Conservation (phyloP, 2,797 vertebrate genomes). For the Argentina silus region DNA sequence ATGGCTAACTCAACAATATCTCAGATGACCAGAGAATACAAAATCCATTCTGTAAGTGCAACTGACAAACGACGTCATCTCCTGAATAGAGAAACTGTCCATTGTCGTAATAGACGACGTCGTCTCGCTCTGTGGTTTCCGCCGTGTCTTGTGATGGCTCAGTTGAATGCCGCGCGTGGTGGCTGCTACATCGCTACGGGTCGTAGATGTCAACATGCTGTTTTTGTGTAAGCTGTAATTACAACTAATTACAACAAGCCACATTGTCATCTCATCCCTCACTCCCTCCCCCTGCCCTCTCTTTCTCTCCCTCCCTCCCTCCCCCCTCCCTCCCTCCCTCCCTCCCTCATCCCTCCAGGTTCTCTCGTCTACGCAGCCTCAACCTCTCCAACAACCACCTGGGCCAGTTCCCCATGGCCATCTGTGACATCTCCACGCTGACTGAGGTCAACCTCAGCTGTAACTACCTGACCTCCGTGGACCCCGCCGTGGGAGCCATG, state of each 20-base stretch:
- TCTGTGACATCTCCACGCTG: constrained; percentile 89
- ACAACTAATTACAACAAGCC: no score
- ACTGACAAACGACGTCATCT: no score
- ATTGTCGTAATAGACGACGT: no score
- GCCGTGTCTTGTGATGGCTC: background rate
- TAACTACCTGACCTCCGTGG: constrained; percentile 84
- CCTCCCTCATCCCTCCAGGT: background rate
- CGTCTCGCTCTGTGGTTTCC: background rate
- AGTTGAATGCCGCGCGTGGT: no score
- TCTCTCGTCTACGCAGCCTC: constrained; percentile 85
- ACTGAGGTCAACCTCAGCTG: constrained; percentile 93
- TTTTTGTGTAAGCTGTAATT: no score
- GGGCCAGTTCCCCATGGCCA: constrained; percentile 86
- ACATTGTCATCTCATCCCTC: no score
- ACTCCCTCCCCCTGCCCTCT: no score
- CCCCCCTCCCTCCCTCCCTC: constrained; percentile 6
- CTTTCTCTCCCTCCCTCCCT: background rate
- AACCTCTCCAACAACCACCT: constrained; percentile 95
- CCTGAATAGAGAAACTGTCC: no score
- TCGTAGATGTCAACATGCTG: no score
- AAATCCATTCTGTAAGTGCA: no score
- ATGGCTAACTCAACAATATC: background rate
- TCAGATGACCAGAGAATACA: background rate
- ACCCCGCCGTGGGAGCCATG: constrained; percentile 85
- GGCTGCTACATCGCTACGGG: no score